Evolutionary conservation across 2,888 invertebrate genomes (phyloP).

Genomic region (Seira musarum): DNA sequence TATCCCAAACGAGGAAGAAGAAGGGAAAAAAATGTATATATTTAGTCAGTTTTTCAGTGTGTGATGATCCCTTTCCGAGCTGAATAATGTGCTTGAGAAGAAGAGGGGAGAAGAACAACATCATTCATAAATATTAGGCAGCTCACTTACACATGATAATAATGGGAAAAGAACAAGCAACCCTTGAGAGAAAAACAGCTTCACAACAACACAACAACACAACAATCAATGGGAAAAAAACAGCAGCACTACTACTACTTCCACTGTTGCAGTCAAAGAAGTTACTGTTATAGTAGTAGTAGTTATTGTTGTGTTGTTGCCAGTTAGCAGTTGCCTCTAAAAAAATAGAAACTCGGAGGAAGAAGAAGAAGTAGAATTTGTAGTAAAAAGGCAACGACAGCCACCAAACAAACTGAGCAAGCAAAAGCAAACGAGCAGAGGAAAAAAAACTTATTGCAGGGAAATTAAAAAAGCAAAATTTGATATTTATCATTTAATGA

Average conservation of each 20-base stretch:
- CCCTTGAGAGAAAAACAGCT: constrained; percentile 57
- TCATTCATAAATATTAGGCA: constrained; percentile 59
- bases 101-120: constrained; percentile 53
- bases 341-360: constrained; percentile 13
- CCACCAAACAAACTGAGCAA: constrained; percentile 20
- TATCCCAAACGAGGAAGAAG: constrained; percentile 37
- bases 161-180: constrained; percentile 40
- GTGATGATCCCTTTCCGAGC: constrained; percentile 54
- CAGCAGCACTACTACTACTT: too few relatives aligned
- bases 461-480: constrained; percentile 70
- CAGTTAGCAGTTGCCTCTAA: too few relatives aligned
- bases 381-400: constrained; percentile 23
- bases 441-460: constrained; percentile 67
- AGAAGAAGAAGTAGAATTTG: neutral
- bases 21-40: too few relatives aligned
- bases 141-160: constrained; percentile 61
- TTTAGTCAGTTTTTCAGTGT: constrained; percentile 38
- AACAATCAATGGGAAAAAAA: constrained; percentile 7
- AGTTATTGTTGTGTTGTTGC: too few relatives aligned
- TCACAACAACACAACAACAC: constrained; percentile 36
- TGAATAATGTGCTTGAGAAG: constrained; percentile 40
- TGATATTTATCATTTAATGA: constrained; percentile 70
- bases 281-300: neutral
- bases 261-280: neutral
- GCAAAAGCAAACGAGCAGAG: constrained; percentile 40